Base-by-base conservation (phyloP, 2,888 invertebrate genomes). In the Apodemia hepburni region DNA sequence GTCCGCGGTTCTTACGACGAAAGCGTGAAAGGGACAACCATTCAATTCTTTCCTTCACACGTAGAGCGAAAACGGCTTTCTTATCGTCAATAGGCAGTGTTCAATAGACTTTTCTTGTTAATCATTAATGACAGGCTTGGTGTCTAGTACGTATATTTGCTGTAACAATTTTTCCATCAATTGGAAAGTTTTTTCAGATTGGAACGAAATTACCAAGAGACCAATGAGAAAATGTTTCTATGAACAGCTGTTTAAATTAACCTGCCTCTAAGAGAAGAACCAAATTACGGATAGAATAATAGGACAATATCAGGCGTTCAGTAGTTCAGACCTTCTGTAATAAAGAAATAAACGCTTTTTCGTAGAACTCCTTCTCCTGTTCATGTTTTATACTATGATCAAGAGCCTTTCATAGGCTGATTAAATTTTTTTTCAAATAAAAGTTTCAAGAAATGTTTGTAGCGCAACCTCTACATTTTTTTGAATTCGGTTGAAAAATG, bases 11-110 rank as follows among this genome's bases (percentile, higher is more conserved):
- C 75, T 76, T 75, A 74, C 73, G 79, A 84, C 78, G 89, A 89
- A 89, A 89, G 87, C 71, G 78, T 76, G 88, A 90, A 84, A 84
- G 85, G 84, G 90, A 90, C 86, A 76, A 78, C 77, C 69, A 77
- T 73, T 81, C 81, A 84, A 85, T 87, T 86, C 83, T 86, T 84
- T 82, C 83, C 80, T 81, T 87, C 79, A 79, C 78, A 79, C 82
- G 66, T 73, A 67, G 69, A 75, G 76, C 74, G 81, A 83, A 82
- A 82, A 77, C 75, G 68, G 72, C 78, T 89, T 73, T 71, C 71
- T 69, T 73, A 69, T 62, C 33, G 62, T 58, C 64, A 62, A 60
- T 61, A 61, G 58, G 62, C 62, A 45, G 61, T 58, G 63, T 63
- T 64, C 64, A 66, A 68, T 69, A 64, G 63, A 67, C 66, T 69